Conservation (phyloP, 2,113 vertebrate species). For the Gobius niger region DNA sequence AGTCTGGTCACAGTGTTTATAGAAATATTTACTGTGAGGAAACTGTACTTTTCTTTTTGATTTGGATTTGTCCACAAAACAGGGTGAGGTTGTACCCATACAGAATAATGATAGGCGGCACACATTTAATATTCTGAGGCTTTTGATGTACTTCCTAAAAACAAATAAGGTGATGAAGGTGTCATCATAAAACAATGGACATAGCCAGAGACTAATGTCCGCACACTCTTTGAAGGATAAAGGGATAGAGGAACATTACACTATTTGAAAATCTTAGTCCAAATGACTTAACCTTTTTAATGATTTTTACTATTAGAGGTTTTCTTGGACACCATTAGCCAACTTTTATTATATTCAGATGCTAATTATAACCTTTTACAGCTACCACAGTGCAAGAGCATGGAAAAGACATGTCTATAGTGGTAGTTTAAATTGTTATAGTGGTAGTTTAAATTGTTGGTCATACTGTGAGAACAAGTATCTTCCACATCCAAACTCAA, state of each 20-base stretch:
- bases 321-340: no score
- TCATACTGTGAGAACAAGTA: slow-evolving; percentile 17
- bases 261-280: no score
- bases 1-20: slow-evolving; percentile 47
- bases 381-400: not conserved
- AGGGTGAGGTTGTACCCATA: slow-evolving; percentile 39
- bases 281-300: no score
- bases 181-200: no score
- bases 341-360: no score
- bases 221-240: no score
- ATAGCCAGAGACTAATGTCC: no score
- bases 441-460: not conserved
- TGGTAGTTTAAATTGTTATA: not conserved
- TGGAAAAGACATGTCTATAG: not conserved
- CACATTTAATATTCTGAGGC: slow-evolving; percentile 14
- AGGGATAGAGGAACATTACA: no score
- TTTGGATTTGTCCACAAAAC: slow-evolving; percentile 7
- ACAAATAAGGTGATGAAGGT: no score
- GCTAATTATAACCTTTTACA: not conserved
- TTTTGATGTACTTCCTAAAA: not conserved
- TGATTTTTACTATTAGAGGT: no score
- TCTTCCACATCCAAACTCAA: slow-evolving; percentile 30
- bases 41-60: slow-evolving; percentile 39
- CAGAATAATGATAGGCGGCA: slow-evolving; percentile 21
- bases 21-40: slow-evolving; percentile 35